Evolutionary conservation across 2,113 vertebrate genomes (phyloP).

Genomic region (Dipodomys merriami): DNA sequence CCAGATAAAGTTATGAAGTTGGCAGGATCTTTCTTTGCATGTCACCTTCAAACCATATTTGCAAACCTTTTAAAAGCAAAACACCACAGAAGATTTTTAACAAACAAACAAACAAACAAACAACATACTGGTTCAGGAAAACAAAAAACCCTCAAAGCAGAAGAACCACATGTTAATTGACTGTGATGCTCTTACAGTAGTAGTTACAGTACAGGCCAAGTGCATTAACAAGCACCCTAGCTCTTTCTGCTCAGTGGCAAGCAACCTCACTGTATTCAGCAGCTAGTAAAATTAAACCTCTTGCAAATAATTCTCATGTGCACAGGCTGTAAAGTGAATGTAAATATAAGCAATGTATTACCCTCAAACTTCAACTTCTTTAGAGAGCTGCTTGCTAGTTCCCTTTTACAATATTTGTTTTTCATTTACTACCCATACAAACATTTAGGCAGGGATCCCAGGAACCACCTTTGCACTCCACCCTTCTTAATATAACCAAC

Average conservation of each 20-base stretch:
- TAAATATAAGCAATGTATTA: slow-evolving; percentile 87
- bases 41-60: slow-evolving; percentile 53
- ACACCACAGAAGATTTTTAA: slow-evolving; percentile 56
- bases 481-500: not conserved
- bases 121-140: slow-evolving; percentile 77
- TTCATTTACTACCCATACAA: not conserved
- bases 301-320: slow-evolving; percentile 86
- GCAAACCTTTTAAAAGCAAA: slow-evolving; percentile 67
- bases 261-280: slow-evolving; percentile 81
- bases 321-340: slow-evolving; percentile 84
- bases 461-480: not conserved
- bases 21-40: not conserved
- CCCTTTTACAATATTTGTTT: slow-evolving; percentile 32
- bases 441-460: not conserved
- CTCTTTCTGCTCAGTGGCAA: slow-evolving; percentile 82
- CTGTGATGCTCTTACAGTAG: slow-evolving; percentile 7
- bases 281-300: slow-evolving; percentile 85
- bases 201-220: slow-evolving; percentile 65
- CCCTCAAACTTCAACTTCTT: slow-evolving; percentile 68
- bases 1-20: not conserved
- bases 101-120: slow-evolving; percentile 58
- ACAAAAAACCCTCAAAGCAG: slow-evolving; percentile 66
- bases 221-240: slow-evolving; percentile 77
- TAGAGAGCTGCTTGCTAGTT: slow-evolving; percentile 67
- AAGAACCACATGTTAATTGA: slow-evolving; percentile 62